Percentiles rank a stretch among this genome's conserved stretches.
phyloP scores from a whole-genome alignment of 92 coral and sea anemone genomes.

The Siderastrea radians region DNA sequence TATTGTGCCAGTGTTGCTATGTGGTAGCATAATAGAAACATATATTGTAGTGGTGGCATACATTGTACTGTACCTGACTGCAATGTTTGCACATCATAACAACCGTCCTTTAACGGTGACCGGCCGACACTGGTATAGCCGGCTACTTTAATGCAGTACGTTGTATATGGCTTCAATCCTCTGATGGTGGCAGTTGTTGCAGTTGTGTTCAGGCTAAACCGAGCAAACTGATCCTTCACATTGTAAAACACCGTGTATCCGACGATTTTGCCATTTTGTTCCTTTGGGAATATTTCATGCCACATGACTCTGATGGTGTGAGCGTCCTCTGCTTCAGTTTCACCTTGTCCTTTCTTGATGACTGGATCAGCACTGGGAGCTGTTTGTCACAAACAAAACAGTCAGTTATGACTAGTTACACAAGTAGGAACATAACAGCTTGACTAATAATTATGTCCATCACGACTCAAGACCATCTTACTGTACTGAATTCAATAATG shows the following conservation, averaged over 20 bases:
- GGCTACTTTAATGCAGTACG: slow-evolving; percentile 63
- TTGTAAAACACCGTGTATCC: slow-evolving; percentile 68
- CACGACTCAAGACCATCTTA: too few relatives aligned
- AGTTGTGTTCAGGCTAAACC: slow-evolving; percentile 27
- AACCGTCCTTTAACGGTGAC: background rate
- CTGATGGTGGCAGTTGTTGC: slow-evolving; percentile 25
- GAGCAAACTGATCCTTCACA: background rate
- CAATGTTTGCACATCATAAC: slow-evolving; percentile 26
- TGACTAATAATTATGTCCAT: too few relatives aligned
- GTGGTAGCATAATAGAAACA: too few relatives aligned
- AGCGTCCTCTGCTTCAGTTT: slow-evolving; percentile 58
- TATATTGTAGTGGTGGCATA: too few relatives aligned
- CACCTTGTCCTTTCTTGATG: background rate
- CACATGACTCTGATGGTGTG: slow-evolving; percentile 71
- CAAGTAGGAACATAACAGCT: too few relatives aligned
- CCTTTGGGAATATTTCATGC: slow-evolving; percentile 28
- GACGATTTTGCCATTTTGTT: slow-evolving; percentile 63
- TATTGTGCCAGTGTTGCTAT: too few relatives aligned
- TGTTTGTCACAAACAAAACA: background rate
- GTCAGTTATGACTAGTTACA: background rate
- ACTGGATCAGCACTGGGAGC: slow-evolving; percentile 65
- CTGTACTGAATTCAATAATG: too few relatives aligned
- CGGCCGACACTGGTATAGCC: slow-evolving; percentile 65
- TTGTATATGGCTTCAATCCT: slow-evolving; percentile 57
- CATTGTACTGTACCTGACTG: slow-evolving; percentile 46